Conservation (phyloP, 2,797 vertebrate genomes). For the Chelon labrosus region DNA sequence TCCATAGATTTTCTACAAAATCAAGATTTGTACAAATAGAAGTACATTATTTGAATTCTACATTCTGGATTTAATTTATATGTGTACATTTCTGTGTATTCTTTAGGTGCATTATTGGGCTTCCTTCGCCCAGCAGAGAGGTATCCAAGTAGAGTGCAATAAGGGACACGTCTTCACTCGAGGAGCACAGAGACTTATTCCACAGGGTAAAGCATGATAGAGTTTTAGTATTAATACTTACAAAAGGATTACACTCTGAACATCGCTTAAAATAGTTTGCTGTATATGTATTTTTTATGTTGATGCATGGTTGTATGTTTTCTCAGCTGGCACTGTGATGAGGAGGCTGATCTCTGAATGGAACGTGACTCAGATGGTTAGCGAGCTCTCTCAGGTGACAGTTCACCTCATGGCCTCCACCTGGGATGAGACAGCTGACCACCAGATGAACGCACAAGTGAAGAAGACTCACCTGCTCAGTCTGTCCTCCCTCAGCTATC, state of each 20-base stretch:
- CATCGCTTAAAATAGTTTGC: neutral
- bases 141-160: slow-evolving; percentile 95
- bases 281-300: neutral
- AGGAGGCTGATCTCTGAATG: slow-evolving; percentile 98
- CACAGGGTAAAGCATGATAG: slow-evolving; percentile 88
- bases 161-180: slow-evolving; percentile 96
- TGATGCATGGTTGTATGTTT: neutral
- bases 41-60: neutral
- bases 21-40: neutral
- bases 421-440: slow-evolving; percentile 93
- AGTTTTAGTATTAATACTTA: neutral
- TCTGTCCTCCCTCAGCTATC: slow-evolving; percentile 95
- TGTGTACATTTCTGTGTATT: slow-evolving; percentile 8
- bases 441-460: slow-evolving; percentile 92
- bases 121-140: slow-evolving; percentile 97
- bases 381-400: slow-evolving; percentile 93
- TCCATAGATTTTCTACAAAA: slow-evolving; percentile 16
- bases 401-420: slow-evolving; percentile 98
- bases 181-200: slow-evolving; percentile 95
- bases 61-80: neutral
- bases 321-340: slow-evolving; percentile 96
- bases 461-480: slow-evolving; percentile 98
- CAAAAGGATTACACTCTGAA: neutral
- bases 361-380: slow-evolving; percentile 99
- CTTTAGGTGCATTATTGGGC: slow-evolving; percentile 97